Percentiles rank a stretch among this genome's conserved stretches.
These are phyloP conservation scores for Meriones psammophilus DNA, from an alignment of 2,797 vertebrate genomes.

Conservation along the genomic window DNA sequence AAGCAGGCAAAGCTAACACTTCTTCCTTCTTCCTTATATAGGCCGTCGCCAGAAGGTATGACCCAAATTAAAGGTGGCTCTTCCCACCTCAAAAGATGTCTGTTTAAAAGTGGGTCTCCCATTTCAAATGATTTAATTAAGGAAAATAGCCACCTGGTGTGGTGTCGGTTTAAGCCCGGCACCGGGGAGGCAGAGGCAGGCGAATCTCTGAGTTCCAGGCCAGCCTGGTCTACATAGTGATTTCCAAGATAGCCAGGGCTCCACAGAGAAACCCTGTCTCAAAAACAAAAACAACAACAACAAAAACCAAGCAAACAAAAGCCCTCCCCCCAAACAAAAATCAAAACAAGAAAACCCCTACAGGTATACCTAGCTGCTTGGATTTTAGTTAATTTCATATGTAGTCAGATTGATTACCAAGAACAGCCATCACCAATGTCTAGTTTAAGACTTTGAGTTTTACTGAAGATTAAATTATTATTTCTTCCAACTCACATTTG, in stretches of 20 bases:
- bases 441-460: constrained; percentile 22
- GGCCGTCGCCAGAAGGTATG: background rate
- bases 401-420: background rate
- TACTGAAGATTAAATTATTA: background rate
- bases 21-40: background rate
- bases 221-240: background rate
- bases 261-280: background rate
- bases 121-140: background rate
- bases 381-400: background rate
- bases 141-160: background rate
- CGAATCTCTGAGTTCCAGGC: background rate
- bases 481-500: too few relatives aligned
- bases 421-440: background rate
- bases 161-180: background rate
- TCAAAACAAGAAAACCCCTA: background rate
- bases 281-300: background rate
- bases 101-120: background rate
- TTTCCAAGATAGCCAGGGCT: background rate
- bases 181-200: background rate
- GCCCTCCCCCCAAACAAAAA: too few relatives aligned
- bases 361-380: background rate
- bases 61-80: background rate
- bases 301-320: too few relatives aligned
- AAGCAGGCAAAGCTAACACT: background rate
- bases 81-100: background rate